phyloP scores from a whole-genome alignment of 2,113 vertebrate genomes.

The Phrynosoma platyrhinos region DNA sequence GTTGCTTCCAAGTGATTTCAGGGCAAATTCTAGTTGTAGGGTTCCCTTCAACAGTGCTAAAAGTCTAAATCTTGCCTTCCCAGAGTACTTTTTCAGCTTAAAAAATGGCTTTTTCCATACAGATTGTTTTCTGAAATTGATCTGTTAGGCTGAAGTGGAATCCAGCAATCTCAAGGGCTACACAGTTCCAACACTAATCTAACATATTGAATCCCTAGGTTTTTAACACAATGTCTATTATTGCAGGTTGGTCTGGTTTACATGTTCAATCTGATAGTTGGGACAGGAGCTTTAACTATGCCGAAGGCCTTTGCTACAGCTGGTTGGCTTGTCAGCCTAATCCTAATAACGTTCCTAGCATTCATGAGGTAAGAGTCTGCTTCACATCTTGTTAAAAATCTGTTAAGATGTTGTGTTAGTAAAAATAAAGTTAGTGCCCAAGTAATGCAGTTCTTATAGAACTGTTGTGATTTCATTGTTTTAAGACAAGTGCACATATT shows the following conservation, averaged over 20 bases:
- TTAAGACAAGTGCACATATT: background rate
- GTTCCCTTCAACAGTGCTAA: too few species aligned
- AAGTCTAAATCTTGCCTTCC: too few species aligned
- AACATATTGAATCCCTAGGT: background rate
- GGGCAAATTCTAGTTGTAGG: too few species aligned
- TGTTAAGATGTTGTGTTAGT: fast-evolving
- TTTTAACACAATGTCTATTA: background rate
- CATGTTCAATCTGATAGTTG: constrained; percentile 98
- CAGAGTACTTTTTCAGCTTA: too few species aligned
- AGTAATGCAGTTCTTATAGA: background rate
- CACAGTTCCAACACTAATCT: too few species aligned
- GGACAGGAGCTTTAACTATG: constrained; percentile 96
- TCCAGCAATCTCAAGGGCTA: too few species aligned
- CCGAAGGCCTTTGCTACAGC: constrained; percentile 93
- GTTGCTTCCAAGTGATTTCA: too few species aligned
- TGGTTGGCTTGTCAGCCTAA: constrained; percentile 92
- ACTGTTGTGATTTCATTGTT: background rate
- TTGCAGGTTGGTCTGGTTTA: constrained; percentile 96
- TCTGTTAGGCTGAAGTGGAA: too few species aligned
- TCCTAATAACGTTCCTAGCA: constrained; percentile 89
- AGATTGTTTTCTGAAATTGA: too few species aligned
- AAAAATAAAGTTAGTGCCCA: background rate
- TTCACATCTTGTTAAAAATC: fast-evolving
- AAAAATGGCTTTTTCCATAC: too few species aligned
- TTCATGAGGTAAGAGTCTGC: constrained; percentile 91